Conservation (phyloP, 2,888 invertebrate genomes). For the Miltochrista miniata region DNA sequence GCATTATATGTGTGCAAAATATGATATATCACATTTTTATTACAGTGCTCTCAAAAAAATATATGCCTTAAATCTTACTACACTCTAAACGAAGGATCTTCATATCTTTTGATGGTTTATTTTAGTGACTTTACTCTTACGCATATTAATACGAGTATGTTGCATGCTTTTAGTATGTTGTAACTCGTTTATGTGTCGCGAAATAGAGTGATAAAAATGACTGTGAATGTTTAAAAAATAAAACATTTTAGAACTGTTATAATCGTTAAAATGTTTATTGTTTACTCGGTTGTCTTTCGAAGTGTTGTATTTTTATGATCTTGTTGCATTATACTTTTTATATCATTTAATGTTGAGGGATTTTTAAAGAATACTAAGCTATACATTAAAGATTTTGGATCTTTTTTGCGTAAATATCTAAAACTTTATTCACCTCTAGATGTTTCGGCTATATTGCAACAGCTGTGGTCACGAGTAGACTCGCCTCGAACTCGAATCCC, state of each 20-base stretch:
- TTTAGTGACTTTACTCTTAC: conserved; percentile 23
- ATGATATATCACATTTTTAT: neutral
- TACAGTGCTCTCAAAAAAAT: neutral
- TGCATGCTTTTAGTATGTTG: conserved; percentile 14
- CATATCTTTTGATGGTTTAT: conserved; percentile 11
- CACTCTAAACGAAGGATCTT: conserved; percentile 3
- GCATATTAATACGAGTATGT: conserved; percentile 22
- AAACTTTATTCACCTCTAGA: too few relatives aligned
- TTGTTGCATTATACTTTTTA: neutral
- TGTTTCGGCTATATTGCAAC: too few relatives aligned
- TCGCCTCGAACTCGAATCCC: too few relatives aligned
- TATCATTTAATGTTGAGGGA: neutral
- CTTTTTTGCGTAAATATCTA: too few relatives aligned
- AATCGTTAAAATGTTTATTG: conserved; percentile 20
- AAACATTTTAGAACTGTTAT: conserved; percentile 22
- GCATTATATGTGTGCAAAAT: neutral
- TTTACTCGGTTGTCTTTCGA: conserved; percentile 1
- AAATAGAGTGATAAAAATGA: conserved; percentile 23
- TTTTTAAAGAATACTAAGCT: neutral
- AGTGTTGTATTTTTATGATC: neutral
- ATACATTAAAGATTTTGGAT: too few relatives aligned
- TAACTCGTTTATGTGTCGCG: conserved; percentile 25
- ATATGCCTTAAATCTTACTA: neutral
- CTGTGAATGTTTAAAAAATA: conserved; percentile 14
- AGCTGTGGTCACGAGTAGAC: too few relatives aligned